Base-by-base conservation (phyloP, 2,113 vertebrate species). In the Oceanodroma tethys region DNA sequence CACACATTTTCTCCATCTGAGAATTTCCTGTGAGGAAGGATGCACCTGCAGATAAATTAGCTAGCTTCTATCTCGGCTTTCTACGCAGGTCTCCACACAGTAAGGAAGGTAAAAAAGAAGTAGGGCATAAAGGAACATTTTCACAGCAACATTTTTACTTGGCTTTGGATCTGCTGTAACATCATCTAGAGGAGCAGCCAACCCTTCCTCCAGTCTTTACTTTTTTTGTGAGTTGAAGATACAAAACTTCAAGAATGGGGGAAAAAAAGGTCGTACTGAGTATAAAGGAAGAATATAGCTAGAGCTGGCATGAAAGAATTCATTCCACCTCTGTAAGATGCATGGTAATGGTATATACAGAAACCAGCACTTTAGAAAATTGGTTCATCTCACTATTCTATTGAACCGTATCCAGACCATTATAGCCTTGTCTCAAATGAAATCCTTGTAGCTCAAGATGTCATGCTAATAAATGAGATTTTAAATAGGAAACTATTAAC, bases 371-470 rank as follows among this genome's bases (percentile, higher is more conserved):
- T 96, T 94, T 93, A 78, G 43, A 86, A 78, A 96, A 96, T 55
- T 79, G n/a, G 26, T 92, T 97, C 78, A 95, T 66, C 74, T 89
- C 32, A 81, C 71, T 93, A 38, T 86, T 90, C 83, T 73, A 4
- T 52, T 95, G 70, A 68, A 91, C 76, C 38, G 12, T 90, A 85
- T 92, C 38, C 67, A 76, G 40, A 76, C 29, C 45, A 79, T 93
- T 95, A 96, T 16, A 91, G 36, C 43, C 45, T 34, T 47, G 29
- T 91, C 91, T 88, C 67, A 90, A 79, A 71, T 88, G 63, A 96
- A 97, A 96, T 95, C 79, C 27, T 88, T 81, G 55, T 84, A 93
- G 60, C 60, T 91, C 22, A 21, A 96, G 59, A 93, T 89, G 60
- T n/a, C 11, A 84, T 56, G 62, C 23, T 67, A 86, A 85, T 34